Evolutionary conservation across 2,113 vertebrate species (phyloP).

Genomic region (Delphinus delphis): DNA sequence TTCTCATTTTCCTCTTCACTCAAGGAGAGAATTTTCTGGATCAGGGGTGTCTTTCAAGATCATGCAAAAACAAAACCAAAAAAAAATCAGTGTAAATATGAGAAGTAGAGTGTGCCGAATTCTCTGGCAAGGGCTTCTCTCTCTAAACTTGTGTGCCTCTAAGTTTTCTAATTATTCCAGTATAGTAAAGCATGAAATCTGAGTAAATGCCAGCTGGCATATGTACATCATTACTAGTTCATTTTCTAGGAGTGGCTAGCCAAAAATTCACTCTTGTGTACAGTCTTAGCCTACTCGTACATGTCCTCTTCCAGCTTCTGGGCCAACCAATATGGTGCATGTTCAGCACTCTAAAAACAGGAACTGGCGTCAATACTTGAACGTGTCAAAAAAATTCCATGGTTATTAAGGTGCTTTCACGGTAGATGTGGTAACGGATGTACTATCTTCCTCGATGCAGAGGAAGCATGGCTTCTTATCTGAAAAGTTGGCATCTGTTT

Average conservation of each 20-base stretch:
- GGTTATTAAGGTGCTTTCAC: constrained; percentile 48
- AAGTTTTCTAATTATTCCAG: constrained; percentile 63
- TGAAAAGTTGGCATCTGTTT: not conserved
- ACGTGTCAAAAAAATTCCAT: not conserved
- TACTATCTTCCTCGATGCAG: not conserved
- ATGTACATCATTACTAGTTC: constrained; percentile 62
- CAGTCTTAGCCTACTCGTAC: constrained; percentile 40
- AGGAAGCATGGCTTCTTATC: not conserved
- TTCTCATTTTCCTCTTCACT: not conserved
- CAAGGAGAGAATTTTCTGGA: not conserved
- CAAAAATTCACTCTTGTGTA: constrained; percentile 62
- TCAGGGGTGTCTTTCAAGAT: not conserved
- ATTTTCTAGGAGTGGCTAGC: constrained; percentile 62
- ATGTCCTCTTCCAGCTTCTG: not conserved
- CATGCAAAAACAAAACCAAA: not conserved
- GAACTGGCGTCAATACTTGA: constrained; percentile 32
- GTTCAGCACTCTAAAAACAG: constrained; percentile 45
- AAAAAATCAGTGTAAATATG: not conserved
- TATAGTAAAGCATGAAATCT: constrained; percentile 60
- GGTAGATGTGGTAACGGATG: not conserved
- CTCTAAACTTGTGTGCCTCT: constrained; percentile 34
- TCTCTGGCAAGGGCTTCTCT: constrained; percentile 37
- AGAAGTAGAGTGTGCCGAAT: constrained; percentile 17
- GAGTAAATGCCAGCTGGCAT: constrained; percentile 69
- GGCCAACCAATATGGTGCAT: constrained; percentile 33